Conservation (phyloP, 2,113 vertebrate species). For the Nicator chloris region DNA sequence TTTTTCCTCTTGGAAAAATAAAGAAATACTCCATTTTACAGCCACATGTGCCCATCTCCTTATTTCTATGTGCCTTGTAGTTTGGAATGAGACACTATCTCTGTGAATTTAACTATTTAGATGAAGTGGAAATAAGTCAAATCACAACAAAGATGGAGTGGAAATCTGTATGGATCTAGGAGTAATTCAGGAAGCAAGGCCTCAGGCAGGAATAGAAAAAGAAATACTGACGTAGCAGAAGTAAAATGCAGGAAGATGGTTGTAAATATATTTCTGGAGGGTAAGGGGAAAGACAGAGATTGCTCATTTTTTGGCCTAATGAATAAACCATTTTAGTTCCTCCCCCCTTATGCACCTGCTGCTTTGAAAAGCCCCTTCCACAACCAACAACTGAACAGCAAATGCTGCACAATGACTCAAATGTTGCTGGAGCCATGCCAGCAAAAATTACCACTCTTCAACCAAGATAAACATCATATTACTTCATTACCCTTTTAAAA, state of each 20-base stretch:
- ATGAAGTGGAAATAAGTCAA: slow-evolving; percentile 14
- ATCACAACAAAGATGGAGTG: slow-evolving; percentile 41
- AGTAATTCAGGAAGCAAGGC: slow-evolving; percentile 59
- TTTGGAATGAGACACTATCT: neutral
- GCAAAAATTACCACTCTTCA: slow-evolving; percentile 93
- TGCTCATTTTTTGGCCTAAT: slow-evolving; percentile 83
- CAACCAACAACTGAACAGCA: slow-evolving; percentile 80
- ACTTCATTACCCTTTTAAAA: slow-evolving; percentile 99
- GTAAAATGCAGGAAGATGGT: slow-evolving; percentile 36
- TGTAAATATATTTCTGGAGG: slow-evolving; percentile 64
- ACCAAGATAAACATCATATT: slow-evolving; percentile 98
- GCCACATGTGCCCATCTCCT: neutral
- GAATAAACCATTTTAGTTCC: slow-evolving; percentile 86
- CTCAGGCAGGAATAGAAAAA: slow-evolving; percentile 43
- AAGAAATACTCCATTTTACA: neutral
- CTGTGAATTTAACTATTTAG: slow-evolving; percentile 1
- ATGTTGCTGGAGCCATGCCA: slow-evolving; percentile 83
- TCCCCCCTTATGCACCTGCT: slow-evolving; percentile 75
- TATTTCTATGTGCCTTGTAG: neutral
- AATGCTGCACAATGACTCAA: slow-evolving; percentile 76
- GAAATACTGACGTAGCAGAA: slow-evolving; percentile 17
- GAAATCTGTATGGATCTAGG: neutral
- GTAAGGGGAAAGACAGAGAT: slow-evolving; percentile 70
- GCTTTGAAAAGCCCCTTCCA: slow-evolving; percentile 77
- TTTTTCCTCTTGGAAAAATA: neutral